These are phyloP conservation scores for Salpingus planirostris DNA, from an alignment of 2,888 invertebrate genomes.

Conservation along the genomic window DNA sequence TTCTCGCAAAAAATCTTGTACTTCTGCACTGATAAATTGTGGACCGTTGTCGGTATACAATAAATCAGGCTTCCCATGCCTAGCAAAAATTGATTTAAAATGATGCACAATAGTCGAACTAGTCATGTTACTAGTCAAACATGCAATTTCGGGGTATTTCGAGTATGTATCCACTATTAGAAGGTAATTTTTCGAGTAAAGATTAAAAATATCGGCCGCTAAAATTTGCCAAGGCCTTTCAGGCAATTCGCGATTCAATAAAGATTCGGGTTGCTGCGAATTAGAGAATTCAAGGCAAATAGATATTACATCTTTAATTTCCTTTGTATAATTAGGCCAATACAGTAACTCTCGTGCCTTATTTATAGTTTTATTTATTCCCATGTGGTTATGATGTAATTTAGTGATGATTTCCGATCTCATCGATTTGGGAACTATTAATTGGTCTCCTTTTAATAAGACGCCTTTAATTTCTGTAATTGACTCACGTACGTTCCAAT, in stretches of 20 bases:
- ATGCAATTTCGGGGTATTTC: neutral
- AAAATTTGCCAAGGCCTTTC: neutral
- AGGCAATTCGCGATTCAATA: neutral
- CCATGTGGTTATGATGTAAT: neutral
- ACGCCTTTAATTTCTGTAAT: neutral
- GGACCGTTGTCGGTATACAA: slow-evolving; percentile 1
- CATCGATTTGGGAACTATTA: slow-evolving; percentile 1
- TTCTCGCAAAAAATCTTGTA: slow-evolving; percentile 1
- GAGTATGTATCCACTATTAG: neutral
- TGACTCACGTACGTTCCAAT: neutral
- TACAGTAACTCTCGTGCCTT: neutral
- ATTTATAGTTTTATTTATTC: neutral
- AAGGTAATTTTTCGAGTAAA: neutral
- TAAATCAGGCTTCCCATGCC: neutral
- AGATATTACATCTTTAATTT: neutral
- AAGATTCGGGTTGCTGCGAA: neutral
- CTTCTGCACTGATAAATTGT: neutral
- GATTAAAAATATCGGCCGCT: neutral
- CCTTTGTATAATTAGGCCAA: neutral
- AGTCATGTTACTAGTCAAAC: neutral
- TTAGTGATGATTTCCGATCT: neutral
- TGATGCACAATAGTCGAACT: neutral
- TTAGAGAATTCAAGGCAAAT: neutral
- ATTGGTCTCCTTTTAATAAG: neutral
- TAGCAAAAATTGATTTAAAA: neutral